These are phyloP conservation scores for Sinocyclocheilus grahami DNA, from an alignment of 2,113 vertebrate species.

Conservation along the genomic window DNA sequence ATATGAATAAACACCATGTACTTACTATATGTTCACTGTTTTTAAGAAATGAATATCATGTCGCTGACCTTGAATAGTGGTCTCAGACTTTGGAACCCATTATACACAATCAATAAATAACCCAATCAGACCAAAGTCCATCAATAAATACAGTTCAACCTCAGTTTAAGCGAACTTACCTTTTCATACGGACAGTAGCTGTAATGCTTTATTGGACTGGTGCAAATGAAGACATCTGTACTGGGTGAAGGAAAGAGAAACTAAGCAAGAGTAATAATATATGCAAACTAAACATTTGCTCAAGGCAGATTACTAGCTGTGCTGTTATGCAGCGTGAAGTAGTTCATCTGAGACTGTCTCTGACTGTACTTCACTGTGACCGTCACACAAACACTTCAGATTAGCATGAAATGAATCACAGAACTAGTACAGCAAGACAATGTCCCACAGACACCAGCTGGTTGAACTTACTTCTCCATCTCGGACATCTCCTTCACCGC, in stretches of 20 bases:
- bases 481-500: conserved; percentile 91
- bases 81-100: background rate
- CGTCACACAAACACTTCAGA: background rate
- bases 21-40: background rate
- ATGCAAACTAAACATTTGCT: background rate
- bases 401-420: background rate
- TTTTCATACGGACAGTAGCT: conserved; percentile 90
- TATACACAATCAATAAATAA: background rate
- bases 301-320: background rate
- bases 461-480: conserved; percentile 86
- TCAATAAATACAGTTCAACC: background rate
- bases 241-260: conserved; percentile 68
- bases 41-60: background rate
- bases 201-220: conserved; percentile 90
- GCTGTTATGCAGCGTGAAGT: background rate
- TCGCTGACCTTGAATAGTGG: background rate
- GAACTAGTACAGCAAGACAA: background rate
- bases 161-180: conserved; percentile 73
- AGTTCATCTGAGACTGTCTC: background rate
- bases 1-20: background rate
- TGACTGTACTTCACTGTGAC: background rate
- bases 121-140: background rate
- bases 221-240: conserved; percentile 96
- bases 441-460: too few relatives aligned
- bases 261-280: background rate